Evolutionary conservation across 2,113 vertebrate species (phyloP).

Genomic region (Rhineura floridana): DNA sequence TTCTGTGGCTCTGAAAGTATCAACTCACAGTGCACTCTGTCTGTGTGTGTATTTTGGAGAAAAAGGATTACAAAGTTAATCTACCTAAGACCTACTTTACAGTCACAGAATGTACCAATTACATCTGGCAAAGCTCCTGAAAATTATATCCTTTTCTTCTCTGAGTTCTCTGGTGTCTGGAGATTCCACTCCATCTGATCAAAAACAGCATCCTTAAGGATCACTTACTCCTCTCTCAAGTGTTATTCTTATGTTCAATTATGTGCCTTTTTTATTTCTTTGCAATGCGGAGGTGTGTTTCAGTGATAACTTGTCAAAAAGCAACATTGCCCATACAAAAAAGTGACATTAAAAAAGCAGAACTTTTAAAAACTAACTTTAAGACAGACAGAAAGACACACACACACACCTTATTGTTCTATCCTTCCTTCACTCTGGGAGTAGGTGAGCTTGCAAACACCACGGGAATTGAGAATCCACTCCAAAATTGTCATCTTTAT

Average conservation of each 20-base stretch:
- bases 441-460: neutral
- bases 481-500: neutral
- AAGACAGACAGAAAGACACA: conserved; percentile 4
- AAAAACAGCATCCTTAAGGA: conserved; percentile 37
- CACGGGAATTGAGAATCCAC: neutral
- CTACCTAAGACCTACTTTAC: conserved; percentile 35
- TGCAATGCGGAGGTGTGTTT: conserved; percentile 23
- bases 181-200: conserved; percentile 13
- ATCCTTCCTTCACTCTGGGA: neutral
- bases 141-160: conserved; percentile 8
- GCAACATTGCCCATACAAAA: neutral
- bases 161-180: conserved; percentile 1
- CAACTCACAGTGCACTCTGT: conserved; percentile 29
- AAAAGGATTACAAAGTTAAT: conserved; percentile 39
- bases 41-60: conserved; percentile 39
- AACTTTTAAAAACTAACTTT: neutral
- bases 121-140: conserved; percentile 31
- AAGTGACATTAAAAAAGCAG: too few relatives aligned
- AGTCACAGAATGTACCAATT: conserved; percentile 42
- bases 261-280: neutral
- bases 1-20: conserved; percentile 34
- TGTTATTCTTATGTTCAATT: conserved; percentile 35
- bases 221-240: conserved; percentile 42
- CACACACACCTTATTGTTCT: too few relatives aligned
- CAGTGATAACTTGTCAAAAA: neutral